Percentiles rank a stretch among this genome's conserved stretches.
Evolutionary conservation across 2,113 vertebrate species (phyloP).

Genomic region (Oophaga pumilio): DNA sequence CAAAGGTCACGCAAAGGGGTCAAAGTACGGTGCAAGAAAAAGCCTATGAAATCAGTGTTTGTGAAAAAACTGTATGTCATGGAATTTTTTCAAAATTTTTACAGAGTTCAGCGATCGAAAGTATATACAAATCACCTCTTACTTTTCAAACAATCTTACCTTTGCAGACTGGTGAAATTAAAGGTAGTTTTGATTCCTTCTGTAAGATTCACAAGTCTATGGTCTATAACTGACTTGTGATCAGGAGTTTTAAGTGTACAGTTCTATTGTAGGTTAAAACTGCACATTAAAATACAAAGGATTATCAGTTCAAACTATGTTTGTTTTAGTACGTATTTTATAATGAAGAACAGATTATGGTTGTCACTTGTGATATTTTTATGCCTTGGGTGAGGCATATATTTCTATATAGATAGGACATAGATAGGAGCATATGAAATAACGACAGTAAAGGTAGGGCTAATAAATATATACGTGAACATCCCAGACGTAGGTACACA

Average conservation of each 20-base stretch:
- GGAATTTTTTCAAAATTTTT: too few relatives aligned
- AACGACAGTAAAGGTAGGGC: background rate
- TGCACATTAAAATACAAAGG: background rate
- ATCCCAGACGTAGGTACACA: background rate
- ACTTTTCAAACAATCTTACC: too few relatives aligned
- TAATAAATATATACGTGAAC: background rate
- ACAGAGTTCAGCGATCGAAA: too few relatives aligned
- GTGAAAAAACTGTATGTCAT: too few relatives aligned
- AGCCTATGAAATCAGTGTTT: too few relatives aligned
- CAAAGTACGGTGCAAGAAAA: too few relatives aligned
- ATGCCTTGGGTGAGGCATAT: background rate
- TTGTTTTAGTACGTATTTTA: background rate
- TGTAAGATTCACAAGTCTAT: background rate
- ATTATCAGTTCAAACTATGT: background rate
- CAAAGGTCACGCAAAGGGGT: too few relatives aligned
- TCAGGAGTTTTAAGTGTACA: background rate
- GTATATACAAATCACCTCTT: too few relatives aligned
- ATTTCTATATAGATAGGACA: background rate
- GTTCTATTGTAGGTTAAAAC: background rate
- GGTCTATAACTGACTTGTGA: background rate
- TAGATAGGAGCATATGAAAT: background rate
- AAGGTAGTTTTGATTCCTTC: too few relatives aligned
- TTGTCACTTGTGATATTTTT: background rate
- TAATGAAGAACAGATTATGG: background rate
- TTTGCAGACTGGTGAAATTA: too few relatives aligned